Base-by-base conservation (phyloP, 2,113 vertebrate genomes). In the Picathartes gymnocephalus region DNA sequence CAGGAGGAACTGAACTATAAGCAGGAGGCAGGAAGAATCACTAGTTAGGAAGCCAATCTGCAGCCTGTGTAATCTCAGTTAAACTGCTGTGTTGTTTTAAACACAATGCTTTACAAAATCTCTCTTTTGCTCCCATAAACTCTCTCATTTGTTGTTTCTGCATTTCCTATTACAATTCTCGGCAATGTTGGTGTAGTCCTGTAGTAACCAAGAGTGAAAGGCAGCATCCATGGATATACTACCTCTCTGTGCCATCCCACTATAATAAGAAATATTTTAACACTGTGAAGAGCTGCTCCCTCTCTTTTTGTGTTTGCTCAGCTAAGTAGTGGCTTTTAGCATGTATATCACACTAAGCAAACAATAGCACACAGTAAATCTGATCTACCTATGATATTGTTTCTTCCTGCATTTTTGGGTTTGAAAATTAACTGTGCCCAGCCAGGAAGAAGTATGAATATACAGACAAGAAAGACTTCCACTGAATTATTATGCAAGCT, bases 361-460 rank as follows among this genome's bases (percentile, higher is more conserved):
- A 94, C n/a, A 80, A 87, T 81, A 84, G 35, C 35, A 76, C 37
- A 11, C 51, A 35, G 65, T 50, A 93, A 92, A n/a, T 51, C n/a
- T 51, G 18, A 15, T 74, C 84, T 86, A 66, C 40, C 28, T 80
- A 73, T 58, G 53, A 83, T 82, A 33, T 16, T 56, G 86, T 91
- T 97, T 90, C 91, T 89, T 85, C 82, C 58, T 96, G 58, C 48
- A 19, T 89, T 94, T 95, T 94, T 71, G 74, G 45, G 87, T 92
- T 92, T 86, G 92, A 96, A 86, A 51, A 86, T 92, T 95, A 96
- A 96, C 88, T 82, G 45, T 33, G 25, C 31, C 27, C 16, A 88
- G 28, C 31, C 70, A 76, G 57, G 83, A 91, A 95, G 87, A 22
- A 89, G 60, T 88, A 81, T 47, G 56, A 88, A 68, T 66, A 86